Base-by-base conservation (phyloP, 2,113 vertebrate genomes). In the Excalfactoria chinensis region DNA sequence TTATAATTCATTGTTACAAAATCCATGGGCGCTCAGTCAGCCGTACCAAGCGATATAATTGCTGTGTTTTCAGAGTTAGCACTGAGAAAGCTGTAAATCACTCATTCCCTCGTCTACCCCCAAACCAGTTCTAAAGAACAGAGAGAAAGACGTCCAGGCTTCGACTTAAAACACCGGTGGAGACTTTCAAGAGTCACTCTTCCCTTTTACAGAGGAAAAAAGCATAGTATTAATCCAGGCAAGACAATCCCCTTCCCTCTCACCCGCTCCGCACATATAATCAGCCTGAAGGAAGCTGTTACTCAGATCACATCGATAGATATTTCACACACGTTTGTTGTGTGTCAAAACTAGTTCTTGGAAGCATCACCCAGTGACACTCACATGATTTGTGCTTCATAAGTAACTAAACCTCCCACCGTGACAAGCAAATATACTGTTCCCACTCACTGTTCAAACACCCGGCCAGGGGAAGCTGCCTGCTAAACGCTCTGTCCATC, bases 301-400 rank as follows among this genome's bases (percentile, higher is more conserved):
- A 78, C 49, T 69, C 80, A 63, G 67, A 88, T 89, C 79, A 80
- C 74, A 56, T 77, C 63, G 59, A 86, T 95, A 90, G 67, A 21
- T 41, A 90, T 94, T 94, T 95, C 60, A 88, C 73, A 94, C 80
- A 77, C 51, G 69, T 53, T 73, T 77, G 49, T 21, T 80, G 69
- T 86, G 55, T 94, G 89, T 95, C 91, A 93, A 83, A 95, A 77
- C 64, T 59, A 59, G 89, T 87, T 86, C 89, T 80, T 88, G 78
- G 87, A 93, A 93, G 87, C 78, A 91, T 83, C 93, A 72, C 53
- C 79, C 72, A 90, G 85, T 56, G 80, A 59, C 59, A 49, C 30
- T 72, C 88, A 84, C 55, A 20, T 74, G 85, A 93, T 69, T 73
- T 53, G 73, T 56, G 70, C 82, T 95, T 95, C 90, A 89, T 10